Conservation (phyloP, 2,113 vertebrate species). For the Enhydra lutris region DNA sequence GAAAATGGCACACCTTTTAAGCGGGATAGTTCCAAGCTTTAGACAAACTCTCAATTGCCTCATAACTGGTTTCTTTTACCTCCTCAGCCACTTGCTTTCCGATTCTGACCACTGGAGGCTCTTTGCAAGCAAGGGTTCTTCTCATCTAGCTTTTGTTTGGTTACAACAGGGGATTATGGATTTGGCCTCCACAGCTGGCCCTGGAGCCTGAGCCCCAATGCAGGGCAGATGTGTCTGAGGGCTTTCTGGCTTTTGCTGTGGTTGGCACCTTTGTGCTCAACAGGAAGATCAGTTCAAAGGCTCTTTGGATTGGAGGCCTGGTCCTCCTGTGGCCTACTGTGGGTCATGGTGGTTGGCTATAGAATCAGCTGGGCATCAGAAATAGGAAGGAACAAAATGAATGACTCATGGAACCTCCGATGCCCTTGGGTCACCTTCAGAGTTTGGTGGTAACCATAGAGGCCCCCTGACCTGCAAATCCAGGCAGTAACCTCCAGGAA, state of each 20-base stretch:
- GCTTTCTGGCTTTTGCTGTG: background rate
- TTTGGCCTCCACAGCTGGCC: background rate
- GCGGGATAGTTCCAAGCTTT: background rate
- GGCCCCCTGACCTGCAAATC: constrained; percentile 16
- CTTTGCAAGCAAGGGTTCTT: background rate
- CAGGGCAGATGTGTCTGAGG: background rate
- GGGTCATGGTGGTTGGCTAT: background rate
- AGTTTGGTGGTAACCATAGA: background rate
- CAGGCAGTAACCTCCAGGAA: background rate
- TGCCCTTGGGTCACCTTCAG: background rate
- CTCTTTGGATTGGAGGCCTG: background rate
- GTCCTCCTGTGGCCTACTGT: background rate
- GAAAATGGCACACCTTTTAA: background rate
- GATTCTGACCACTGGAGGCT: background rate
- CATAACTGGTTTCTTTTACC: background rate
- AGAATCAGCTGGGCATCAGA: background rate
- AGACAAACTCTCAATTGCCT: background rate
- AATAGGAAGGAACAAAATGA: background rate
- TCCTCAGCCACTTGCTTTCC: background rate
- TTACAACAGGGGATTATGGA: background rate
- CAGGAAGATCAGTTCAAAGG: background rate
- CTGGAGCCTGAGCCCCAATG: background rate
- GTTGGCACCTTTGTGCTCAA: background rate
- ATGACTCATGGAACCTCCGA: background rate
- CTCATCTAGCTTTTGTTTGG: background rate